phyloP scores from a whole-genome alignment of 2,888 invertebrate species.

The Coleophora flavipennella region DNA sequence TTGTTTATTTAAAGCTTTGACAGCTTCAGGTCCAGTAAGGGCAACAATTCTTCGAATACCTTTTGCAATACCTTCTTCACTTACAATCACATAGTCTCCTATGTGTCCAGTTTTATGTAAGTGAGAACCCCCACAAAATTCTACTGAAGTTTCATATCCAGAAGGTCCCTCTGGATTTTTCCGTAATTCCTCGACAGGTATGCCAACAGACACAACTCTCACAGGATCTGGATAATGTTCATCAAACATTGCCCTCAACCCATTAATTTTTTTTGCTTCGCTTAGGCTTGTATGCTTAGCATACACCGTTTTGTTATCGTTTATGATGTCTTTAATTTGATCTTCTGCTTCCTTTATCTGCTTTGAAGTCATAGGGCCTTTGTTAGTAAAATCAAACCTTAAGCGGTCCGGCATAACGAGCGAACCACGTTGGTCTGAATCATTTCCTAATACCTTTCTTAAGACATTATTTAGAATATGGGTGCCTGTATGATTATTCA shows the following conservation, averaged over 20 bases:
- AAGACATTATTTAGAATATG: slow-evolving; percentile 97
- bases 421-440: slow-evolving; percentile 96
- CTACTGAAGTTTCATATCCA: slow-evolving; percentile 91
- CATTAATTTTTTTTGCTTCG: slow-evolving; percentile 92
- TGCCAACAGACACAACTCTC: slow-evolving; percentile 92
- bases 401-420: slow-evolving; percentile 97
- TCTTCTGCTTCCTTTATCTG: slow-evolving; percentile 92
- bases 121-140: slow-evolving; percentile 99
- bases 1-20: slow-evolving; percentile 88
- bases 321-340: slow-evolving; percentile 82
- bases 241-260: slow-evolving; percentile 97
- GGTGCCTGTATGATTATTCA: slow-evolving; percentile 99
- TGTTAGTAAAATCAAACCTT: slow-evolving; percentile 97
- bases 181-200: slow-evolving; percentile 91
- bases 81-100: slow-evolving; percentile 94
- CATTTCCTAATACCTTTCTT: slow-evolving; percentile 89
- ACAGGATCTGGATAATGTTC: slow-evolving; percentile 99
- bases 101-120: slow-evolving; percentile 92
- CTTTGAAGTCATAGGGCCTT: slow-evolving; percentile 89
- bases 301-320: slow-evolving; percentile 84
- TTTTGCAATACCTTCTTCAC: slow-evolving; percentile 99
- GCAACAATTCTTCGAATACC: slow-evolving; percentile 98
- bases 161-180: slow-evolving; percentile 85
- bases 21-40: slow-evolving; percentile 94
- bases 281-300: slow-evolving; percentile 88